Base-by-base conservation (phyloP, 2,888 invertebrate species). In the Tanypteryx hageni region DNA sequence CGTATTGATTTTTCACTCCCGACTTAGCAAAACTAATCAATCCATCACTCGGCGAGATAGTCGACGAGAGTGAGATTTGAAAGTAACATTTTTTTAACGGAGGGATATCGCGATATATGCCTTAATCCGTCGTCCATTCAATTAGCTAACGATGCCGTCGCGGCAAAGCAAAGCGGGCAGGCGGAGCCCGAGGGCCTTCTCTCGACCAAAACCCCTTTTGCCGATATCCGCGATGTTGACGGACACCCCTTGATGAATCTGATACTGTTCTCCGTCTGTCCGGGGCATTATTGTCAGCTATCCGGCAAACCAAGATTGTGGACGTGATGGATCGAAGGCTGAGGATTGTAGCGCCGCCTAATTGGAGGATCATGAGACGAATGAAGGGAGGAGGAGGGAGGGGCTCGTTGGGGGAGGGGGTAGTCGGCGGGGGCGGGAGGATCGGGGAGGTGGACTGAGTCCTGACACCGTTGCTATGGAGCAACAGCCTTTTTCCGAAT, bases 211-310 rank as follows among this genome's bases (percentile, higher is more conserved):
- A 27, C 22, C 27, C 44, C 76, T 27, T 76, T 61, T 18, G 13
- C 76, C 27, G 76, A 76, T 27, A 27, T 11, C 76, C 76, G 68
- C 68, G 57, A 11, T 44, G 83, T 83, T 18, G 58, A 27, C n/a
- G 59, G 22, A 57, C 85, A 22, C 27, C 85, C 59, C 86, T 86
- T 44, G 58, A 86, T 86, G 61, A 86, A 86, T 86, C 86, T 61
- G 86, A 61, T 31, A 31, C 86, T 31, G 56, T 18, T 57, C 14
- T 11, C 82, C 13, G 8, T 82, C 31, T 31, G 31, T 31, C 31
- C 81, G 44, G 44, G 27, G 86, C 86, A 61, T 86, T 61, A 86
- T 86, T 86, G 86, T 86, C 86, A 86, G 86, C 86, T 86, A 58
- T 86, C 86, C 22, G 86, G 16, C 61, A 85, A 57, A 85, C 85